Evolutionary conservation across 2,888 invertebrate species (phyloP).

Genomic region (Xanthia togata): DNA sequence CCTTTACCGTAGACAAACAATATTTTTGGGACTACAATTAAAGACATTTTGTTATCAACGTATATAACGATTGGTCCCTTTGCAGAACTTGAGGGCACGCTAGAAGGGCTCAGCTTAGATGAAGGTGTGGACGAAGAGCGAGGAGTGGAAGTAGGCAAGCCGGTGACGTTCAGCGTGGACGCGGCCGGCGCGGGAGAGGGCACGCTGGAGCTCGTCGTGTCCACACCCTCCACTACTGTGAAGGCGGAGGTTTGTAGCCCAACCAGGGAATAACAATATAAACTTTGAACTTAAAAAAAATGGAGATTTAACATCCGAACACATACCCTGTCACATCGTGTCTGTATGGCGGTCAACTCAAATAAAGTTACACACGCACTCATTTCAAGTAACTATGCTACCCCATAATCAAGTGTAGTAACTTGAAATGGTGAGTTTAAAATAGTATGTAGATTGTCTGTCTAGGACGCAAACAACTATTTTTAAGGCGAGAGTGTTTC

Average conservation of each 20-base stretch:
- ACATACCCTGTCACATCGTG: too few relatives aligned
- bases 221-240: conserved; percentile 96
- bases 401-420: too few relatives aligned
- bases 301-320: too few relatives aligned
- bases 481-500: too few relatives aligned
- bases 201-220: conserved; percentile 97
- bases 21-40: too few relatives aligned
- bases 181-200: conserved; percentile 98
- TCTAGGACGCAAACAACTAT: too few relatives aligned
- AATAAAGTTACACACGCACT: background rate
- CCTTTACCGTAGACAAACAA: too few relatives aligned
- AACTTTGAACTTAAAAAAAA: background rate
- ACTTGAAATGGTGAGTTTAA: too few relatives aligned
- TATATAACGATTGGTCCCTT: background rate
- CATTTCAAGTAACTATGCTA: background rate
- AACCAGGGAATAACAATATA: background rate
- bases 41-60: too few relatives aligned
- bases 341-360: too few relatives aligned
- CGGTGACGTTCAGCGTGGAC: conserved; percentile 98
- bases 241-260: conserved; percentile 93
- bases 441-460: too few relatives aligned
- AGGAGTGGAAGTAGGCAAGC: conserved; percentile 93
- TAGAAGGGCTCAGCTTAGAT: conserved; percentile 87
- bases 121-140: conserved; percentile 85
- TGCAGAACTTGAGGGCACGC: conserved; percentile 88